phyloP scores from a whole-genome alignment of 1,140 invertebrate species.

The Monomorium pharaonis region DNA sequence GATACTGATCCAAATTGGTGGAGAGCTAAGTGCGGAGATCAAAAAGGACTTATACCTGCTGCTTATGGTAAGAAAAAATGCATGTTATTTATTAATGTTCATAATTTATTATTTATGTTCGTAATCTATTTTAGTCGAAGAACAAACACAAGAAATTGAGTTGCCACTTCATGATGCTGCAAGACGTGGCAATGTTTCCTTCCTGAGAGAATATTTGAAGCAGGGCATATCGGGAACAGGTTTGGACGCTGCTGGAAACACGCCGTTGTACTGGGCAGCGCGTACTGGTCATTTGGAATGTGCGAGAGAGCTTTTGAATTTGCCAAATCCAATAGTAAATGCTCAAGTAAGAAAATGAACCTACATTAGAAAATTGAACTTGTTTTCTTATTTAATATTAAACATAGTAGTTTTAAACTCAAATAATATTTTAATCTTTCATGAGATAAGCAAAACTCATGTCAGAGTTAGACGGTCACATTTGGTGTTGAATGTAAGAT shows the following conservation, averaged over 20 bases:
- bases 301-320: conserved; percentile 83
- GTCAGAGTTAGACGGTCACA: not conserved
- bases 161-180: conserved; percentile 90
- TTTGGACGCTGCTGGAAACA: conserved; percentile 89
- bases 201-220: conserved; percentile 88
- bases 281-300: conserved; percentile 87
- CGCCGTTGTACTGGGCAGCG: conserved; percentile 90
- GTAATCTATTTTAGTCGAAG: conserved; percentile 85
- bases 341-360: conserved; percentile 78
- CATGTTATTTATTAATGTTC: not conserved
- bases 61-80: conserved; percentile 87
- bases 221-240: conserved; percentile 89
- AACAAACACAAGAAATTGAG: conserved; percentile 88
- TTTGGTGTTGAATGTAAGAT: not conserved
- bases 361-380: not conserved
- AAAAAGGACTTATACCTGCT: conserved; percentile 88
- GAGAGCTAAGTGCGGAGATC: conserved; percentile 87
- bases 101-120: not conserved
- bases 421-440: not conserved
- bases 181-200: conserved; percentile 88
- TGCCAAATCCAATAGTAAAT: conserved; percentile 83
- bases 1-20: conserved; percentile 87
- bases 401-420: not conserved
- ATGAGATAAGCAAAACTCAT: not conserved
- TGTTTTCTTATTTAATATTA: not conserved